Conservation (phyloP, 2,113 vertebrate genomes). For the Montifringilla adamsi region DNA sequence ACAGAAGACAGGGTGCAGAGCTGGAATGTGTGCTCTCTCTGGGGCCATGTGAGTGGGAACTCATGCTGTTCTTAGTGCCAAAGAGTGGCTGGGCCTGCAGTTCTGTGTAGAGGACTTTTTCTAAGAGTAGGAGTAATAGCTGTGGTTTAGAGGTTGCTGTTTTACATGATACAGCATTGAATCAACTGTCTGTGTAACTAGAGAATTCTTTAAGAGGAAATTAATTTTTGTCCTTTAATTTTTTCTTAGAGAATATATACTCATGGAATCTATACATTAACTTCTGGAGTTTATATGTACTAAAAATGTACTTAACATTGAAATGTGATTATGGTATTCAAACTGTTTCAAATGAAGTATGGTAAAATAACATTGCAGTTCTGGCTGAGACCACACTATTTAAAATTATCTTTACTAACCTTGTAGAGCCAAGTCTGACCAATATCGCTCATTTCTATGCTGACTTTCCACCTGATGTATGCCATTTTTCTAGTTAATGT, state of each 20-base stretch:
- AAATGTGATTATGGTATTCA: not conserved
- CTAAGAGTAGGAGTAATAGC: not conserved
- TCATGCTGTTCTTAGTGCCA: fast-evolving
- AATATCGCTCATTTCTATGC: not conserved
- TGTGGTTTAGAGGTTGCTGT: not conserved
- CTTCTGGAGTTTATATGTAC: not conserved
- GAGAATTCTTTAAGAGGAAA: not conserved
- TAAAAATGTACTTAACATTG: not conserved
- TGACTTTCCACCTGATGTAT: not conserved
- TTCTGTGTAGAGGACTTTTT: not conserved
- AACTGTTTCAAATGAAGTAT: not conserved
- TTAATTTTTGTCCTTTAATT: not conserved
- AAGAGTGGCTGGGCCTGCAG: not conserved
- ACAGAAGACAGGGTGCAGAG: not conserved
- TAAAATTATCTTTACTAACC: not conserved
- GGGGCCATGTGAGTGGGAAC: not conserved
- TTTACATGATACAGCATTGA: not conserved
- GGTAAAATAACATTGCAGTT: not conserved
- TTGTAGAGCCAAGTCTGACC: not conserved
- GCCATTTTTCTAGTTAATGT: not conserved
- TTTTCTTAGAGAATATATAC: not conserved
- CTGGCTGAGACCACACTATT: not conserved
- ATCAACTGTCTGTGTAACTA: not conserved
- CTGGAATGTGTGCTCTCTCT: fast-evolving
- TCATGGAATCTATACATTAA: not conserved